Evolutionary conservation across 1,140 invertebrate species (phyloP), one percentile per base, ranked within the genome.

Genomic region (Harpegnathos saltator): DNA sequence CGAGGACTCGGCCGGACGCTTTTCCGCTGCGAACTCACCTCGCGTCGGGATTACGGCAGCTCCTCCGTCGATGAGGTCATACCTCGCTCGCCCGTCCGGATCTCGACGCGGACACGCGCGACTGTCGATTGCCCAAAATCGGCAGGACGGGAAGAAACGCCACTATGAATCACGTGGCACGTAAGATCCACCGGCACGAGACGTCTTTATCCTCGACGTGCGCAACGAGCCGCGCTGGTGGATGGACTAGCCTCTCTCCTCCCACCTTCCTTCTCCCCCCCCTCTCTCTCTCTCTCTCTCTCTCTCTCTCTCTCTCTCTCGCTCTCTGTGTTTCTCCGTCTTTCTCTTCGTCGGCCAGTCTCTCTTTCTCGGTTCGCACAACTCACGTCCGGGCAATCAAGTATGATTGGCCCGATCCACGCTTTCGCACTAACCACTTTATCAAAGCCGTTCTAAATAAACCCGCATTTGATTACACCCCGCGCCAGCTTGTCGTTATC

Each of bases 361-460:
- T 24, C 29, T 78, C 50, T 78, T 44, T 56, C 78, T 89, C 63
- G 73, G 77, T 83, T 85, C 80, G 85, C 85, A 88, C 87, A 84
- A 88, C 92, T 93, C 91, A 94, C 93, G 93, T 94, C 88, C 92
- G 84, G 73, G 92, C 92, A 93, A 94, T 93, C 92, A 93, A 89
- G 90, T 91, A 91, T 93, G 92, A 93, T 93, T 94, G 92, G 90
- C 85, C 85, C 92, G 90, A 93, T 93, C 91, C 91, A 92, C 91
- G 91, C 91, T 91, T 92, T 93, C 91, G 86, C 90, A 91, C 91
- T 94, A 93, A 92, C 92, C 93, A 93, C 92, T 93, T 93, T 92
- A 93, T 94, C 92, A 91, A 90, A 92, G 87, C 87, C 88, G 89
- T 91, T 92, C 90, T 91, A 91, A 93, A 94, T 91, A 91, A 93